phyloP scores from a whole-genome alignment of 1,140 invertebrate genomes.

The Carposina sasakii region DNA sequence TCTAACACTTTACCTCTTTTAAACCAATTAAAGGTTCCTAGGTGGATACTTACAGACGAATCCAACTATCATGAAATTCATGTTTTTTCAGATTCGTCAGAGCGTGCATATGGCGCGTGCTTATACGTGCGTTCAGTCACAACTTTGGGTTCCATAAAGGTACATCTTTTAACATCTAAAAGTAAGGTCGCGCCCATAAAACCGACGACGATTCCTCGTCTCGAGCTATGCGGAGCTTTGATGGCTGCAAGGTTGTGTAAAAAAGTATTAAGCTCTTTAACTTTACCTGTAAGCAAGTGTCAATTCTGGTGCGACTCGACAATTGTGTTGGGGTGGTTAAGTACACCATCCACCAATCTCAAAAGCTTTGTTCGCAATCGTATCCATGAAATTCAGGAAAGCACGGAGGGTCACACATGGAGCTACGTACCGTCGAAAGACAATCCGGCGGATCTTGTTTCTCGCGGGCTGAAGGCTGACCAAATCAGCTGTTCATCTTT shows the following conservation, averaged over 20 bases:
- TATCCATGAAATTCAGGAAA: conserved; percentile 43
- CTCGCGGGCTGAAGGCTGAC: conserved; percentile 32
- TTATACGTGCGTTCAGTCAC: conserved; percentile 18
- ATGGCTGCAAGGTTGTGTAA: conserved; percentile 7
- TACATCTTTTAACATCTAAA: conserved; percentile 20
- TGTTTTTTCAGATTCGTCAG: conserved; percentile 20
- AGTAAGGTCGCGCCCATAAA: conserved; percentile 14
- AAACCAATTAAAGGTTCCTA: conserved; percentile 17
- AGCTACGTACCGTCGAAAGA: conserved; percentile 22
- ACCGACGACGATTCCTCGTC: conserved; percentile 10
- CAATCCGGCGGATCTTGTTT: conserved; percentile 57
- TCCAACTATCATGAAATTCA: conserved; percentile 13
- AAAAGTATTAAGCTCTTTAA: not conserved
- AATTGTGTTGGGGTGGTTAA: conserved; percentile 37
- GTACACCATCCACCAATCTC: conserved; percentile 21
- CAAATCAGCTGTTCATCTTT: conserved; percentile 25
- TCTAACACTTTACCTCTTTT: conserved; percentile 9
- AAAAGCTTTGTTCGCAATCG: conserved; percentile 43
- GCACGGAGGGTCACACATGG: conserved; percentile 28
- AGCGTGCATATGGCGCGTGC: conserved; percentile 23
- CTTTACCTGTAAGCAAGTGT: too few species aligned
- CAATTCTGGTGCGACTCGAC: conserved; percentile 28
- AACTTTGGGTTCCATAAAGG: not conserved
- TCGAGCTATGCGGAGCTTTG: conserved; percentile 5
- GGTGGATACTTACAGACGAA: conserved; percentile 11